These are phyloP conservation scores for Phenganax marumi DNA, from an alignment of 92 coral and sea anemone species.

Conservation along the genomic window DNA sequence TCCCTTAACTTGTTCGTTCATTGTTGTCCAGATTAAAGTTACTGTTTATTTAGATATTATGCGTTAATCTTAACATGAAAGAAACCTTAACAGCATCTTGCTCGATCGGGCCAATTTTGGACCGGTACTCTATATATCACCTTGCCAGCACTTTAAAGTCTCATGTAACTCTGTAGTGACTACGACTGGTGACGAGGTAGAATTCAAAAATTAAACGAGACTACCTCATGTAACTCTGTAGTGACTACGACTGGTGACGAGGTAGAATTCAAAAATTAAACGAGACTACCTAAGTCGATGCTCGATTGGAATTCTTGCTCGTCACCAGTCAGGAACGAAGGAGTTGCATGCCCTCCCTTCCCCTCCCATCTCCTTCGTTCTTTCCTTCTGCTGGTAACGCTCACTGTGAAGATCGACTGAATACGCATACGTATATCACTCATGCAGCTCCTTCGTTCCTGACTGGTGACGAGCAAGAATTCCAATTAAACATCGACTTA, in stretches of 20 bases:
- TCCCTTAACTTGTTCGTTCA: too few relatives aligned
- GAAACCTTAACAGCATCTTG: too few relatives aligned
- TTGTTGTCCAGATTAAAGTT: too few relatives aligned
- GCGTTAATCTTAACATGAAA: too few relatives aligned
- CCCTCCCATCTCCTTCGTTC: conserved; percentile 6
- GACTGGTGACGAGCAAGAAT: conserved; percentile 30
- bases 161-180: not conserved
- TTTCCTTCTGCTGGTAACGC: conserved; percentile 4
- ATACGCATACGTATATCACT: not conserved
- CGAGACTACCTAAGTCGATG: conserved; percentile 28
- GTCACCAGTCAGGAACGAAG: conserved; percentile 39
- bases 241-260: too few relatives aligned
- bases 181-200: too few relatives aligned
- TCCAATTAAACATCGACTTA: conserved; percentile 7
- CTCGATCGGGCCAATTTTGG: too few relatives aligned
- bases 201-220: conserved; percentile 51
- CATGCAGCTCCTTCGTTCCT: conserved; percentile 44
- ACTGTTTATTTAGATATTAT: too few relatives aligned
- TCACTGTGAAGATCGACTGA: conserved; percentile 1
- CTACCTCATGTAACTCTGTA: not conserved
- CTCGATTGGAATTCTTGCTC: conserved; percentile 6
- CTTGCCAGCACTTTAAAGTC: conserved; percentile 56
- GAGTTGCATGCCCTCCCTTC: conserved; percentile 41
- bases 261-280: conserved; percentile 44
- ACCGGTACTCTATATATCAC: not conserved